Conservation (phyloP, 2,888 invertebrate species). For the Ornithoptera priamus region DNA sequence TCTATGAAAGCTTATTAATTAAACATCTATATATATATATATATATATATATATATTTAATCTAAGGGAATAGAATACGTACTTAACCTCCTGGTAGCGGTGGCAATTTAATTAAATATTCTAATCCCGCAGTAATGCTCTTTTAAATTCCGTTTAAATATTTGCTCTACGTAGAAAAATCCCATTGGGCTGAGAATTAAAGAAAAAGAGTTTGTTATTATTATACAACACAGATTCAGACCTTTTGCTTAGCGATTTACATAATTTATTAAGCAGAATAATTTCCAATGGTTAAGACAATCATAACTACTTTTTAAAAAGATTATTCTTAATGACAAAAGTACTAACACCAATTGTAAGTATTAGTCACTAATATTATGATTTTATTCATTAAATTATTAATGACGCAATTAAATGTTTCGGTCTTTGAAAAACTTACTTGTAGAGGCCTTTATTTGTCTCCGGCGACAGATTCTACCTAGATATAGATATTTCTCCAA, state of each 20-base stretch:
- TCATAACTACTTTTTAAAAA: neutral
- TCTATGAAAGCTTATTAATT: neutral
- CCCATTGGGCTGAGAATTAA: neutral
- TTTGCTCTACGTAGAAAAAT: neutral
- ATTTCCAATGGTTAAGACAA: neutral
- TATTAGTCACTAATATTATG: neutral
- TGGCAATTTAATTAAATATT: neutral
- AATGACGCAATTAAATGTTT: too few relatives aligned
- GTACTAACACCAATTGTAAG: neutral
- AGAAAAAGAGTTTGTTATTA: neutral
- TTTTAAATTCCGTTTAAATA: constrained; percentile 1
- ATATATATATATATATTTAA: neutral
- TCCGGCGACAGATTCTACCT: too few relatives aligned
- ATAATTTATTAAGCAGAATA: neutral
- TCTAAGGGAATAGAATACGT: neutral
- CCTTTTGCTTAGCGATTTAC: neutral
- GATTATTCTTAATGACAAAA: neutral
- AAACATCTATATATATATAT: neutral
- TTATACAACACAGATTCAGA: neutral
- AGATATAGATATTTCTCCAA: too few relatives aligned
- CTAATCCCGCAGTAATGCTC: neutral
- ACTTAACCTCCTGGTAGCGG: neutral
- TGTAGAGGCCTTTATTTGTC: too few relatives aligned
- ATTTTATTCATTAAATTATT: too few relatives aligned
- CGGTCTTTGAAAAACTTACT: too few relatives aligned